Conservation (phyloP, 2,113 vertebrate species). For the Strigops habroptila region DNA sequence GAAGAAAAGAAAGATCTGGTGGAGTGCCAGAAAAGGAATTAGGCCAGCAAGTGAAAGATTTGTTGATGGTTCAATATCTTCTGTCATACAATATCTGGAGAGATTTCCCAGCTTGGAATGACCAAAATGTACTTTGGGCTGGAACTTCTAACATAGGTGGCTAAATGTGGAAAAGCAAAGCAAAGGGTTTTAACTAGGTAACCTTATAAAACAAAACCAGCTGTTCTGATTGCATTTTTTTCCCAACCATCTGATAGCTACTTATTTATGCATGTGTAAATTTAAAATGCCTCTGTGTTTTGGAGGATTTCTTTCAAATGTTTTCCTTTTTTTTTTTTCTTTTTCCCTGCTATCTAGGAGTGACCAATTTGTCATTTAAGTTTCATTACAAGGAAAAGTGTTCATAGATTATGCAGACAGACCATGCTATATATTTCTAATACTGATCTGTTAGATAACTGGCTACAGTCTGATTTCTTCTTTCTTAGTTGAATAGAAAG, state of each 20-base stretch:
- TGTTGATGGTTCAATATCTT: conserved; percentile 7
- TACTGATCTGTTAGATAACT: not conserved
- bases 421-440: not conserved
- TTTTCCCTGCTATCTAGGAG: not conserved
- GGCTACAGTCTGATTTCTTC: not conserved
- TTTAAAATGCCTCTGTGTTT: not conserved
- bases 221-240: not conserved
- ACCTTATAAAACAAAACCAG: not conserved
- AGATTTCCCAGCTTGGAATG: not conserved
- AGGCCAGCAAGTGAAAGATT: conserved; percentile 30
- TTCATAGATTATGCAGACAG: not conserved
- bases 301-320: not conserved
- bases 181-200: conserved; percentile 2
- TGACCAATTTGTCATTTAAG: not conserved
- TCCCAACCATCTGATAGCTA: not conserved
- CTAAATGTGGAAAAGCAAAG: conserved; percentile 31
- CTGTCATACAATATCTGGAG: conserved; percentile 47
- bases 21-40: conserved; percentile 15
- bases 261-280: not conserved
- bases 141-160: conserved; percentile 6
- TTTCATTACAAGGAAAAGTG: not conserved
- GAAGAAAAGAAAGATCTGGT: not conserved
- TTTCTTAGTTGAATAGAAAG: not conserved
- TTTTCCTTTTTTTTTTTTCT: not conserved
- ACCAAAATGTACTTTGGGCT: not conserved